These are phyloP conservation scores for Harpalus rubripes DNA, from an alignment of 2,888 invertebrate genomes.

Conservation along the genomic window DNA sequence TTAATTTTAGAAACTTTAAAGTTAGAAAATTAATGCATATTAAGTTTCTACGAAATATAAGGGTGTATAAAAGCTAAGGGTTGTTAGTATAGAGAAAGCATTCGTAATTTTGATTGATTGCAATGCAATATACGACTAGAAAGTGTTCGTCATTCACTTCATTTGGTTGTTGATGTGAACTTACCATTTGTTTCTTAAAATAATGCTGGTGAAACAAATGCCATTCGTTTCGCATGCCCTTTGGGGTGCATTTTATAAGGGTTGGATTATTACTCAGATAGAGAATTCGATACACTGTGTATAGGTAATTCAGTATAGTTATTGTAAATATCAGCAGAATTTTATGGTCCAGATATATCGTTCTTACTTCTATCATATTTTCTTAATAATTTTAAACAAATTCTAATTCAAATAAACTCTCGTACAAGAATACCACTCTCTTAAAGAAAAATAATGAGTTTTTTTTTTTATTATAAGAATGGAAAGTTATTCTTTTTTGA, in stretches of 20 bases:
- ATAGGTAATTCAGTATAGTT: neutral
- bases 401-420: no score
- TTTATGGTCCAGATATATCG: no score
- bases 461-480: no score
- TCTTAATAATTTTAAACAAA: no score
- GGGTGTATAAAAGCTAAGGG: neutral
- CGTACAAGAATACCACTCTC: no score
- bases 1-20: no score
- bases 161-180: conserved; percentile 32
- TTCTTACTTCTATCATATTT: no score
- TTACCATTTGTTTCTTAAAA: conserved; percentile 25
- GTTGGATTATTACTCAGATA: conserved; percentile 9
- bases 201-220: conserved; percentile 43
- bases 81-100: conserved; percentile 18
- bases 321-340: no score
- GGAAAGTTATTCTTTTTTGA: no score
- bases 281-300: neutral
- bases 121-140: conserved; percentile 22
- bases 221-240: conserved; percentile 31
- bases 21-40: no score
- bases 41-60: no score
- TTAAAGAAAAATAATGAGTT: no score
- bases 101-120: conserved; percentile 31
- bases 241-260: conserved; percentile 21
- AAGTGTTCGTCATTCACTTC: conserved; percentile 36